Evolutionary conservation across 2,888 invertebrate genomes (phyloP), one percentile per base, ranked within the genome.

Genomic region (Therioaphis trifolii): DNA sequence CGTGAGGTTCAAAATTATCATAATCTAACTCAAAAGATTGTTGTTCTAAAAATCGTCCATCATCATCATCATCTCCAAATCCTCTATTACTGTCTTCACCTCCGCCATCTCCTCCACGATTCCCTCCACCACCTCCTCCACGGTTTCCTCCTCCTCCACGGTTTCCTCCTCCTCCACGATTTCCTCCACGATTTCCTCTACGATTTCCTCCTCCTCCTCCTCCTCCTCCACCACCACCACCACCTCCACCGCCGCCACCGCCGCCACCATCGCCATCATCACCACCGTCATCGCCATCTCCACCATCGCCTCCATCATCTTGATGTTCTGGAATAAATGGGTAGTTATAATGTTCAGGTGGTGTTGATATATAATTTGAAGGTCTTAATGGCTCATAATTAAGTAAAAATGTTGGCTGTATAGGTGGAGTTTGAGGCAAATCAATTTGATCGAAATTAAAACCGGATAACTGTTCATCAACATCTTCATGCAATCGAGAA

Each of bases 341-440:
- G 61, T 82, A 46, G 35, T 35, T 35, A 49, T 43, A 72, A 24
- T 11, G 43, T 35, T 35, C 15, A 29, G 43, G 24, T 18, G 55
- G 72, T 0, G 15, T 15, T n/a, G 71, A 58, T 49, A 80, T 49
- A 52, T 74, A 82, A 24, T 63, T 82, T 24, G 61, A 74, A 18
- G 82, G 74, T 66, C 82, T 61, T 52, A 82, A 63, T 2, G 82
- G 82, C 21, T 82, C 82, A 74, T 72, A 82, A n/a, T 49, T 82
- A 0, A 82, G 82, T 11, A 82, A 21, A 40, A 49, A 72, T 52
- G 74, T 66, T 0, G 82, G 82, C 27, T 40, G 29, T 12, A 3
- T 4, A 0, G 52, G 7, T 35, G 14, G 58, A 7, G 9, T n/a
- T 63, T 24, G 72, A 12, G 82, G 74, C 1, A 66, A 15, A 49